Evolutionary conservation across 2,888 invertebrate genomes (phyloP).

Genomic region (Drosophila multiciliata): DNA sequence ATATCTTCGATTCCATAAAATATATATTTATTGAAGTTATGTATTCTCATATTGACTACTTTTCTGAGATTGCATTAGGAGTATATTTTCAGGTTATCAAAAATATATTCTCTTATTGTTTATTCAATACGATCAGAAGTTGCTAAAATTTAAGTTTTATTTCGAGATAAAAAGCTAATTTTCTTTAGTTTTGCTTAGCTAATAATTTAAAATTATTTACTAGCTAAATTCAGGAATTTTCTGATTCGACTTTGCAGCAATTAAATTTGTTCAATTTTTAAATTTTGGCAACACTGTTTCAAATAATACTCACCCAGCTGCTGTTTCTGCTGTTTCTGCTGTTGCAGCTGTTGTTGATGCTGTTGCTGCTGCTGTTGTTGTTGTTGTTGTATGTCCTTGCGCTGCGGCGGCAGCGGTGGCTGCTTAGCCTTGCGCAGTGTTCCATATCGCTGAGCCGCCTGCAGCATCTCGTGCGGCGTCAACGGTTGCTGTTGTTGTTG

Average conservation of each 20-base stretch:
- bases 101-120: neutral
- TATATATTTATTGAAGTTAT: neutral
- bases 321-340: conserved; percentile 55
- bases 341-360: conserved; percentile 63
- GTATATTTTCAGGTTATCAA: neutral
- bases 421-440: conserved; percentile 79
- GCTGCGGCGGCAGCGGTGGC: conserved; percentile 73
- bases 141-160: no score
- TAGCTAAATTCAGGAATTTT: neutral
- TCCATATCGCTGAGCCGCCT: conserved; percentile 80
- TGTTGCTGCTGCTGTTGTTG: conserved; percentile 62
- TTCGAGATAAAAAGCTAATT: accelerated
- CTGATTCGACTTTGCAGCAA: neutral
- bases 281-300: neutral
- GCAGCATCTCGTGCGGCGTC: conserved; percentile 69
- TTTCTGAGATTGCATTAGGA: no score
- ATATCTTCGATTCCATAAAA: neutral
- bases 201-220: neutral
- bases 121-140: neutral
- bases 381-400: conserved; percentile 75
- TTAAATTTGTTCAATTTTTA: neutral
- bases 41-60: neutral
- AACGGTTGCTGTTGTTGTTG: conserved; percentile 41
- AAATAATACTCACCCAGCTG: conserved; percentile 71
- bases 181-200: neutral